Conservation (phyloP, 1,140 invertebrate genomes). For the Drosophila truncata region DNA sequence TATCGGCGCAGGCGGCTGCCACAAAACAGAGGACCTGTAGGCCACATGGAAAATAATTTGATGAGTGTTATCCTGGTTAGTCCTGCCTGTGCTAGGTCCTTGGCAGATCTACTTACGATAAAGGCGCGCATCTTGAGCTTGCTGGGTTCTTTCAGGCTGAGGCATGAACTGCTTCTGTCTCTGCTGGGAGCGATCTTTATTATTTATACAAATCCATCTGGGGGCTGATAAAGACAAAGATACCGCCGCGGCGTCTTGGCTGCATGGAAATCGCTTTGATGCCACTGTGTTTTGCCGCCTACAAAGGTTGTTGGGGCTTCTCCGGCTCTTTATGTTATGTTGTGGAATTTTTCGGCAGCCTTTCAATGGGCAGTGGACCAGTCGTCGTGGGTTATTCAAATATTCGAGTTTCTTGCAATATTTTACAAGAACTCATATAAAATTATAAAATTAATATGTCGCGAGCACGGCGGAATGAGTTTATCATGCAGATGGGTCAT, state of each 20-base stretch:
- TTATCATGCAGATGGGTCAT: slow-evolving; percentile 76
- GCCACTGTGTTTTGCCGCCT: slow-evolving; percentile 80
- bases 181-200: slow-evolving; percentile 65
- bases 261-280: slow-evolving; percentile 77
- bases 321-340: slow-evolving; percentile 67
- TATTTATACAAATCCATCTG: slow-evolving; percentile 82
- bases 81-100: slow-evolving; percentile 12
- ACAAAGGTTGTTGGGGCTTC: slow-evolving; percentile 64
- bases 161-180: slow-evolving; percentile 66
- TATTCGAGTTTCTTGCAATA: slow-evolving; percentile 76
- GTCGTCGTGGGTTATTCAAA: slow-evolving; percentile 75
- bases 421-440: slow-evolving; percentile 81
- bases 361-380: slow-evolving; percentile 62
- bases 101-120: slow-evolving; percentile 57
- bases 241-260: slow-evolving; percentile 50
- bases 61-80: slow-evolving; percentile 17
- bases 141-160: slow-evolving; percentile 69
- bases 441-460: slow-evolving; percentile 81
- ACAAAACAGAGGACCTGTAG: slow-evolving; percentile 69
- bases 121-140: slow-evolving; percentile 75
- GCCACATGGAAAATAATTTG: neutral
- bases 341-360: slow-evolving; percentile 71
- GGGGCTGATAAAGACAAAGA: slow-evolving; percentile 79
- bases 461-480: slow-evolving; percentile 63
- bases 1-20: slow-evolving; percentile 77